Evolutionary conservation across 2,797 vertebrate genomes (phyloP).

Genomic region (Ctenochaetus hawaiiensis): DNA sequence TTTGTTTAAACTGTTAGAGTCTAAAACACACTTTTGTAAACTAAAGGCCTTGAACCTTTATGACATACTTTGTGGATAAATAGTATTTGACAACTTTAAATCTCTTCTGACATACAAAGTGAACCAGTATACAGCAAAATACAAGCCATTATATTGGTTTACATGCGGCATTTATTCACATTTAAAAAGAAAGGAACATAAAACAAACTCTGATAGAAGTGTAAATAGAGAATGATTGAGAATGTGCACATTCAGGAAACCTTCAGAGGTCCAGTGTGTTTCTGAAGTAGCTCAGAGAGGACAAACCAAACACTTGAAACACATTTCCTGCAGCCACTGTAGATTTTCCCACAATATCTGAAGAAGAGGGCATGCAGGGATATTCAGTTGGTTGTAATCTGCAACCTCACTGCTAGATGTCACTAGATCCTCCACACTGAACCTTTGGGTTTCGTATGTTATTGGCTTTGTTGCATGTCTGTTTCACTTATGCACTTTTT

Average conservation of each 20-base stretch:
- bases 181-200: constrained; percentile 29
- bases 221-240: constrained; percentile 26
- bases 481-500: constrained; percentile 9
- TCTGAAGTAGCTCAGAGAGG: too few relatives aligned
- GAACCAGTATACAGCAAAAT: background rate
- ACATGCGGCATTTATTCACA: constrained; percentile 62
- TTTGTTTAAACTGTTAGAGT: background rate
- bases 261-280: background rate
- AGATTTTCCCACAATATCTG: too few relatives aligned
- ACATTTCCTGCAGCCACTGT: too few relatives aligned
- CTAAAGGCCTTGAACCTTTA: background rate
- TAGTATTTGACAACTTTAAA: background rate
- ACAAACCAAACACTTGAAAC: too few relatives aligned
- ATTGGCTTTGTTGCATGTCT: background rate
- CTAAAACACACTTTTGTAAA: background rate
- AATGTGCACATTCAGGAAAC: constrained; percentile 14
- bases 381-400: too few relatives aligned
- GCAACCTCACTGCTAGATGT: too few relatives aligned
- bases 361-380: too few relatives aligned
- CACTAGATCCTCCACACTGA: too few relatives aligned
- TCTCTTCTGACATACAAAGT: background rate
- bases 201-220: constrained; percentile 13
- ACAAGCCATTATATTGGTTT: constrained; percentile 1
- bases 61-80: background rate
- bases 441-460: too few relatives aligned